phyloP scores from a whole-genome alignment of 2,113 vertebrate species.

The Cinclus cinclus region DNA sequence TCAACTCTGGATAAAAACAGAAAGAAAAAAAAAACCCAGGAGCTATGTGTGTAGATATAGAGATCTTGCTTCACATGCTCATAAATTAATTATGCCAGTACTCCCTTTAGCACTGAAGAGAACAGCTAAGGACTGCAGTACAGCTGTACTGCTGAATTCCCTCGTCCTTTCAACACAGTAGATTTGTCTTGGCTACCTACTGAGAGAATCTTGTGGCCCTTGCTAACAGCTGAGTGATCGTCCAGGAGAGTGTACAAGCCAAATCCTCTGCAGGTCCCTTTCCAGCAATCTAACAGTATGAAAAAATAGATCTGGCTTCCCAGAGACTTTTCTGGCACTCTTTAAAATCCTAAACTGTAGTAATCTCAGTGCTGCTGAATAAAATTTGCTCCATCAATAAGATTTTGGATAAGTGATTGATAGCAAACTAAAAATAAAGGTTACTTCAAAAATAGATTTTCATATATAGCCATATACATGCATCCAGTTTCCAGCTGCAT shows the following conservation, averaged over 20 bases:
- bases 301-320: neutral
- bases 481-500: neutral
- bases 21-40: neutral
- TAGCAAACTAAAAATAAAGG: neutral
- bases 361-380: neutral
- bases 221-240: neutral
- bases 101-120: neutral
- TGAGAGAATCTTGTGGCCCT: neutral
- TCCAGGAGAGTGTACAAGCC: neutral
- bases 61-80: neutral
- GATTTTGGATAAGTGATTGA: neutral
- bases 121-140: neutral
- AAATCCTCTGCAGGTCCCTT: neutral
- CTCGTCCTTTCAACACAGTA: neutral
- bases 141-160: neutral
- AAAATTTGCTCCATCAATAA: neutral
- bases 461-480: neutral
- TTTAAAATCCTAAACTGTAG: neutral
- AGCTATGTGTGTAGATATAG: neutral
- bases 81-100: slow-evolving; percentile 1
- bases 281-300: neutral
- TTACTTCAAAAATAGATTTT: neutral
- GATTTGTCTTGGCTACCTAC: neutral
- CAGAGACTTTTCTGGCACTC: neutral
- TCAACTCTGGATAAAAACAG: neutral